Conservation (phyloP, 2,888 invertebrate genomes). For the Carabus problematicus region DNA sequence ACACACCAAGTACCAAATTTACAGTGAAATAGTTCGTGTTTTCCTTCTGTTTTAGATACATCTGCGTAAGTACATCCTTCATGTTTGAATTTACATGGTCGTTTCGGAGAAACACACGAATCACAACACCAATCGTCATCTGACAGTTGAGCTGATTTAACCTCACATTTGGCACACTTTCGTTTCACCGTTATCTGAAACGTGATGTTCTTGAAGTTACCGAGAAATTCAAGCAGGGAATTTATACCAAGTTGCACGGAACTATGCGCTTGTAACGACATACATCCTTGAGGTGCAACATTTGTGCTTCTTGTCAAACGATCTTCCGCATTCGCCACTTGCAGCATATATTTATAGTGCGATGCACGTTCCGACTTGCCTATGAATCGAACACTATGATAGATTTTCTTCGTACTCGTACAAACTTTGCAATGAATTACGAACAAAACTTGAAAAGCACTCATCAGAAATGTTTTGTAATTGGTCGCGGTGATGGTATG, state of each 20-base stretch:
- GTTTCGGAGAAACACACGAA: background rate
- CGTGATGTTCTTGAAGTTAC: background rate
- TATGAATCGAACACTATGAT: constrained; percentile 1
- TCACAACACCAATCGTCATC: background rate
- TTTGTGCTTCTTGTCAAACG: background rate
- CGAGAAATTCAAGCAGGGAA: background rate
- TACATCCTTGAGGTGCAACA: background rate
- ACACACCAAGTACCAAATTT: background rate
- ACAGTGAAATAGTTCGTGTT: background rate
- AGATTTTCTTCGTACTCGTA: background rate
- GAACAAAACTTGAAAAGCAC: background rate
- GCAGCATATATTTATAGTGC: background rate
- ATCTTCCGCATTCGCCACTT: background rate
- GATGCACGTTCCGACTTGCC: background rate
- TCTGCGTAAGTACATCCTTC: constrained; percentile 19
- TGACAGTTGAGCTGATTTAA: too few relatives aligned
- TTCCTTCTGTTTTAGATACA: background rate
- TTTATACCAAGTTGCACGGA: constrained; percentile 3
- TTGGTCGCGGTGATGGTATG: background rate
- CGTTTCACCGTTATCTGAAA: too few relatives aligned
- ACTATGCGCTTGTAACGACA: too few relatives aligned
- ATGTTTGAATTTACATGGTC: constrained; percentile 9
- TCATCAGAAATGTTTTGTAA: background rate
- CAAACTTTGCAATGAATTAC: constrained; percentile 5
- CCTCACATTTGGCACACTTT: too few relatives aligned